These are phyloP conservation scores for Campylomormyrus numenius DNA, from an alignment of 2,113 vertebrate species.

Conservation along the genomic window DNA sequence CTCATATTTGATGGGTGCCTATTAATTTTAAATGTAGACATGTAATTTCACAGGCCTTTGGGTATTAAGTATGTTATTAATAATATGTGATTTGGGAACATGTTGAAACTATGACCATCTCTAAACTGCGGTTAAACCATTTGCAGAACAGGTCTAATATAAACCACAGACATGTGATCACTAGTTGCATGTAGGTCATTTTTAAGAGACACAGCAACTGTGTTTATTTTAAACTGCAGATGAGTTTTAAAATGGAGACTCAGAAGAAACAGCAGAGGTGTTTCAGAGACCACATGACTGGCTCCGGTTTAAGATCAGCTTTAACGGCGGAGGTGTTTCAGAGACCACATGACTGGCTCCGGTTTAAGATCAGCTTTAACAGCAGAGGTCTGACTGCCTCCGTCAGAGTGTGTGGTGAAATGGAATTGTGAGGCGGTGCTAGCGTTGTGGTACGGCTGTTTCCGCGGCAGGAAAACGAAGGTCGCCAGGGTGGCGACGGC, in stretches of 20 bases:
- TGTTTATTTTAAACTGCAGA: neutral
- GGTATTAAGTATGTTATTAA: neutral
- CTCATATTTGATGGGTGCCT: neutral
- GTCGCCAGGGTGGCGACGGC: neutral
- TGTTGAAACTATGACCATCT: neutral
- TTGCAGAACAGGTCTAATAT: neutral
- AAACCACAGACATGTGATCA: neutral
- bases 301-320: too few relatives aligned
- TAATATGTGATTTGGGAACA: neutral
- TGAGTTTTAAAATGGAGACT: neutral
- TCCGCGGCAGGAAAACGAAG: neutral
- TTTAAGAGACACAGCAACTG: neutral
- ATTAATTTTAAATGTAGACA: neutral
- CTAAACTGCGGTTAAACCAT: neutral
- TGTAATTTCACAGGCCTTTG: neutral
- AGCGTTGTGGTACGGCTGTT: neutral
- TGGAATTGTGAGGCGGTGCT: neutral
- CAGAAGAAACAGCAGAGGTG: neutral
- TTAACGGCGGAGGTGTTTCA: neutral
- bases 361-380: neutral
- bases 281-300: neutral
- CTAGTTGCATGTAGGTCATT: neutral
- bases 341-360: too few relatives aligned
- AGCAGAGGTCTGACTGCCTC: neutral
- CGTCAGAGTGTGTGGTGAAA: neutral